Evolutionary conservation across 2,113 vertebrate genomes (phyloP).

Genomic region (Hyaena hyaena): DNA sequence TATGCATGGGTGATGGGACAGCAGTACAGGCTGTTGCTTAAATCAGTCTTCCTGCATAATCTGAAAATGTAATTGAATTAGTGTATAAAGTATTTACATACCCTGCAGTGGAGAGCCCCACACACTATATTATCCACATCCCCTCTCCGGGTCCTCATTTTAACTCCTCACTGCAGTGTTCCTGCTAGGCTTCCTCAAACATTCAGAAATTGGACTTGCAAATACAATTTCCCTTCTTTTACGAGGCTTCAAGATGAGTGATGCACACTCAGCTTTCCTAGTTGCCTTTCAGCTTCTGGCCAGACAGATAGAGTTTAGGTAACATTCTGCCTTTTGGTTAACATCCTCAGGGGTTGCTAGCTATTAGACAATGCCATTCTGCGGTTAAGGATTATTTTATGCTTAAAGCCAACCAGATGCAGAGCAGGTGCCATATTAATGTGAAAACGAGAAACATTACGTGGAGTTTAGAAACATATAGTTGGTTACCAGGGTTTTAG

Average conservation of each 20-base stretch:
- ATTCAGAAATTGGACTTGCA: conserved; percentile 83
- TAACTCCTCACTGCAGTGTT: conserved; percentile 73
- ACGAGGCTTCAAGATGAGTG: conserved; percentile 83
- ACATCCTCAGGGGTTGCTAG: conserved; percentile 41
- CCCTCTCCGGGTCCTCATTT: conserved; percentile 66
- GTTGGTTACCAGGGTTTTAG: not conserved
- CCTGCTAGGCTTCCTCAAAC: conserved; percentile 75
- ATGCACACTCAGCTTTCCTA: conserved; percentile 70
- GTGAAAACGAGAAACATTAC: conserved; percentile 45
- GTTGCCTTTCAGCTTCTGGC: conserved; percentile 71
- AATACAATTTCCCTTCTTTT: conserved; percentile 83
- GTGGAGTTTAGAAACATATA: not conserved
- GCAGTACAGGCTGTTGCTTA: conserved; percentile 47
- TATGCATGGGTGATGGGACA: conserved; percentile 73
- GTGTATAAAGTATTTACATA: conserved; percentile 77
- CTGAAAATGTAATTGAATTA: conserved; percentile 81
- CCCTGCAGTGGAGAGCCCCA: conserved; percentile 48
- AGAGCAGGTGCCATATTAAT: not conserved
- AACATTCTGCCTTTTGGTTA: conserved; percentile 70
- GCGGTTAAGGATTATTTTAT: conserved; percentile 47
- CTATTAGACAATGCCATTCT: conserved; percentile 41
- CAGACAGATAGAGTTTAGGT: conserved; percentile 77
- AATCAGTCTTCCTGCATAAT: conserved; percentile 76
- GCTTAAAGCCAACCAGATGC: conserved; percentile 18
- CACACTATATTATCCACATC: conserved; percentile 70